These are phyloP conservation scores for Pygoscelis antarcticus DNA, from an alignment of 2,113 vertebrate species.

Conservation along the genomic window DNA sequence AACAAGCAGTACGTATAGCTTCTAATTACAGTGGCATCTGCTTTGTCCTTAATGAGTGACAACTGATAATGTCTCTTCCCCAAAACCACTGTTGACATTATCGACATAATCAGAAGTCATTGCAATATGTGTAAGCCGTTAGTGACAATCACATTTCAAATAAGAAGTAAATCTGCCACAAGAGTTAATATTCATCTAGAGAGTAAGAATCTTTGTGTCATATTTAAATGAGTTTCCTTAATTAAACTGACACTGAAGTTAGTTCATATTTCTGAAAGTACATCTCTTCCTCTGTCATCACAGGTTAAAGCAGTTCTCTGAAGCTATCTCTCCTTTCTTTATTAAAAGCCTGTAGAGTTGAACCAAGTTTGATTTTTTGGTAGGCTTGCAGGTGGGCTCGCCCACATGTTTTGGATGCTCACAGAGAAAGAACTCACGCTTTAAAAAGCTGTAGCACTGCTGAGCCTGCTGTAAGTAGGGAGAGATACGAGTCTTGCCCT, in stretches of 20 bases:
- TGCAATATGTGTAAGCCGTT: conserved; percentile 36
- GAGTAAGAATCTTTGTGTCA: neutral
- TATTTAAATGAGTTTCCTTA: conserved; percentile 55
- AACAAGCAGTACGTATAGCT: neutral
- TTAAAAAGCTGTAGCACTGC: neutral
- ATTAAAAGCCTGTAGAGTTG: neutral
- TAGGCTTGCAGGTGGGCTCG: neutral
- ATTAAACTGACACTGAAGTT: conserved; percentile 47
- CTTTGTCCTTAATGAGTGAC: neutral
- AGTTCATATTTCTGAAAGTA: conserved; percentile 23
- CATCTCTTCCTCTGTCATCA: neutral
- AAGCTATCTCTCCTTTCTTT: neutral
- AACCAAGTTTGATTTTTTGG: neutral
- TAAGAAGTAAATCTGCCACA: neutral
- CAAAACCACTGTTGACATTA: conserved; percentile 17
- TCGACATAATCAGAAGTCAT: neutral
- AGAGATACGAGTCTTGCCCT: neutral
- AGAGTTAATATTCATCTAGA: conserved; percentile 38
- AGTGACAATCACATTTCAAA: conserved; percentile 27
- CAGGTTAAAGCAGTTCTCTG: neutral
- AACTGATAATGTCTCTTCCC: conserved; percentile 17
- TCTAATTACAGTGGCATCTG: conserved; percentile 5
- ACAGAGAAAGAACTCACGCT: neutral
- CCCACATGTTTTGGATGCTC: neutral
- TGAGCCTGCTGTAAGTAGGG: neutral